Evolutionary conservation across 2,113 vertebrate species (phyloP).

Genomic region (Otocyon megalotis): DNA sequence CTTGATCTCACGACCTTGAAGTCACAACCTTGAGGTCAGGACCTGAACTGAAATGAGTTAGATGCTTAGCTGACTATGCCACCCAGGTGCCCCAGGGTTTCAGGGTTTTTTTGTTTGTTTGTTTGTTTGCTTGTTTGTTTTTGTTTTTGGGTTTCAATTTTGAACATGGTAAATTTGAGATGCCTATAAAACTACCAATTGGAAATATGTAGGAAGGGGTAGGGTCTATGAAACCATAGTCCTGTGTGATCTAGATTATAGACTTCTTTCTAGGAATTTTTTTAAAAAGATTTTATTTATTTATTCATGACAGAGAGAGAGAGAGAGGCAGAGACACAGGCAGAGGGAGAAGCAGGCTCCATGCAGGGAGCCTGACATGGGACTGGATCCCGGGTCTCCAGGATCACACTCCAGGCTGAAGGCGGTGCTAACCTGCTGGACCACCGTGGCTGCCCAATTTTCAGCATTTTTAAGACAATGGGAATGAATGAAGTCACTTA

Average conservation of each 20-base stretch:
- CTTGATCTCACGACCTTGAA: not conserved
- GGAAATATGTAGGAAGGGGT: not conserved
- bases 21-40: not conserved
- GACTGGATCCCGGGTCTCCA: no score
- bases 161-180: not conserved
- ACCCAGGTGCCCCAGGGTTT: not conserved
- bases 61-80: not conserved
- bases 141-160: not conserved
- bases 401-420: no score
- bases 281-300: no score
- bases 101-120: no score
- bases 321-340: no score
- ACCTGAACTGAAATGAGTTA: not conserved
- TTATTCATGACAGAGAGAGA: no score
- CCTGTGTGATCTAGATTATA: not conserved
- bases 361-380: no score
- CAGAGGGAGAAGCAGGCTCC: no score
- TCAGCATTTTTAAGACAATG: not conserved
- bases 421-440: no score
- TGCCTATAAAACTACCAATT: not conserved
- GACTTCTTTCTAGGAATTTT: not conserved
- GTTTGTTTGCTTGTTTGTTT: no score
- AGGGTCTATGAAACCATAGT: not conserved
- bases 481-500: not conserved
- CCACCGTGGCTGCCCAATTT: not conserved